A percentile compares a stretch with the other conserved stretches of the same genome.
Evolutionary conservation across 2,797 vertebrate genomes (phyloP).

Genomic region (Pseudomugil tenellus): DNA sequence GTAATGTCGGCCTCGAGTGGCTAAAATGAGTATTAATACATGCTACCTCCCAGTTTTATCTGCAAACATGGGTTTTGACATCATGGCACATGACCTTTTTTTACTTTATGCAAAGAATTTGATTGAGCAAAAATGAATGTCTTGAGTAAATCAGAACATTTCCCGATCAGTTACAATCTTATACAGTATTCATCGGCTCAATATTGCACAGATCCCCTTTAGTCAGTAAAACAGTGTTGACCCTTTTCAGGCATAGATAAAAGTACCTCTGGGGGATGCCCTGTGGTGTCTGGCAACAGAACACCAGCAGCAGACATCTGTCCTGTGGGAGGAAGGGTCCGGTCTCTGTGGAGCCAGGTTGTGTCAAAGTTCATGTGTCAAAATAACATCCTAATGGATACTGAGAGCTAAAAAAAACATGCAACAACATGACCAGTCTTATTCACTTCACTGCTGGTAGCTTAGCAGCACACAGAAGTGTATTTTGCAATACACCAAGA

Average conservation of each 20-base stretch:
- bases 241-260: neutral
- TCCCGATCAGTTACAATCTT: neutral
- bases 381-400: neutral
- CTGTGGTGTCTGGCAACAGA: neutral
- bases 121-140: neutral
- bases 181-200: neutral
- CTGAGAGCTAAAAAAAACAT: neutral
- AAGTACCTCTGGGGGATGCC: neutral
- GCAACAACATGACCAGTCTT: neutral
- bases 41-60: no score
- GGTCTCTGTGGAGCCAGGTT: slow-evolving; percentile 3
- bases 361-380: neutral
- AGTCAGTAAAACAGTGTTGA: neutral
- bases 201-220: neutral
- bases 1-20: slow-evolving; percentile 67
- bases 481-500: no score
- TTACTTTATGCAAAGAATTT: neutral
- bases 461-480: no score
- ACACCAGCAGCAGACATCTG: neutral
- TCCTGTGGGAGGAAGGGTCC: neutral
- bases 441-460: neutral
- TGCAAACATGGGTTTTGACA: no score
- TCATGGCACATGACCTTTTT: no score
- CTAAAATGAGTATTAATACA: neutral
- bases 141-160: neutral